Evolutionary conservation across 2,113 vertebrate genomes (phyloP), one percentile per base, ranked within the genome.

Genomic region (Cyprichromis sp.): DNA sequence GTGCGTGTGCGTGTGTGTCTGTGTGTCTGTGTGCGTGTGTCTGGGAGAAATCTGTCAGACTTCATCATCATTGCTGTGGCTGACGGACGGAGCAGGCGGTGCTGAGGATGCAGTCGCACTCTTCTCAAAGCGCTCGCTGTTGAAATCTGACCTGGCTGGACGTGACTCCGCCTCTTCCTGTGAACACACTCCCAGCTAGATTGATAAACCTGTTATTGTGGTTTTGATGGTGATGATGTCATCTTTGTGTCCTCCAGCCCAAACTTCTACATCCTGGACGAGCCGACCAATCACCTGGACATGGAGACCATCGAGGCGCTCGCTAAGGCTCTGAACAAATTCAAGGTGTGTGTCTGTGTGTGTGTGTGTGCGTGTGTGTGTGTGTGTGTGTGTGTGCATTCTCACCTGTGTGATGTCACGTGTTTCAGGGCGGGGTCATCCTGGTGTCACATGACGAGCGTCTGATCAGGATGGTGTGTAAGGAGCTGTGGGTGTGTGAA

Each of bases 281-380:
- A 99, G 86, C 99, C 99, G 0, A 99, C 99, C 5, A 99, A 99
- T 94, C 99, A 99, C 88, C 95, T 99, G 95, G 99, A 99, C 95
- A 99, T 99, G 99, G 99, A 99, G 94, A 99, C 98, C 1, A 99
- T 99, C 0, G 99, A 99, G 94, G 97, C 99, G 2, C 95, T 99
- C 68, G 98, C 97, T 6, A 97, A 97, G 21, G 97, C 98, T 0
- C 97, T 99, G 85, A 98, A 97, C 95, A 97, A 94, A 57, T 99
- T 99, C 91, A 97, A 96, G 94, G 98, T 98, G 93, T 81, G 91
- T 83, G n/a, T 12, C 1, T 7, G 21, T 3, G 2, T 26, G 21
- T 21, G 21, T 21, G 21, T 21, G 21, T 21, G 21, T 21, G 21
- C 21, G 21, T 21, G 21, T 21, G 21, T 21, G 21, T 21, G 21